Base-by-base conservation (phyloP, 2,888 invertebrate species). In the Hartigia nigra region DNA sequence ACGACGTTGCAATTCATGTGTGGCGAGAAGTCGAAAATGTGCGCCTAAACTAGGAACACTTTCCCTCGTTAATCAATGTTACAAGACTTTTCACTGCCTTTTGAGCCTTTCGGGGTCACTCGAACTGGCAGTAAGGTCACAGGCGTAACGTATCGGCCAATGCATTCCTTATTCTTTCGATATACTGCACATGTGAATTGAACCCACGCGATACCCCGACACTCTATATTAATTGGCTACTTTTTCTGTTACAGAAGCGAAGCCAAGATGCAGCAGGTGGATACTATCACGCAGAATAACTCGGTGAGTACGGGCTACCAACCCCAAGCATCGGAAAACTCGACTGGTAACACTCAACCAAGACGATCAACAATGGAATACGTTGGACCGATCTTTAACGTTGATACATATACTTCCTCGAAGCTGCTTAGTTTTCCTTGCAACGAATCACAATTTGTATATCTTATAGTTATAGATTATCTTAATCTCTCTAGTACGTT, bases 191-290 rank as follows among this genome's bases (percentile, higher is more conserved):
- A 55, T 55, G 55, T 55, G 55, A 55, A 55, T 55, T 55, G 55
- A 55, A 55, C 55, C 55, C 55, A 55, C 23, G 55, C 1, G 55
- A 55, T 55, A 23, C 9, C 55, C 55, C 23, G 55, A 55, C 55
- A 5, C 23, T 23, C 23, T 23, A 55, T 55, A 9, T 55, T 55
- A 55, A 55, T 55, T 23, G 55, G 55, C 23, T 76, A 70, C 78
- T 85, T 79, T 87, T 87, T 87, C 80, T 87, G 84, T 91, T 92
- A 75, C 89, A 92, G 92, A 91, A 92, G 88, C 88, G 90, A 91
- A 90, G 89, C 87, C 92, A 93, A 92, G 91, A 94, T 94, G 94
- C 94, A 93, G 93, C 93, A 94, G 92, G 93, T 93, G 90, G 93
- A 94, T 86, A 90, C 93, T 86, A 92, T 93, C 87, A 92, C 92